Evolutionary conservation across 2,888 invertebrate genomes (phyloP).

Genomic region (Psococerastis gibbosa): DNA sequence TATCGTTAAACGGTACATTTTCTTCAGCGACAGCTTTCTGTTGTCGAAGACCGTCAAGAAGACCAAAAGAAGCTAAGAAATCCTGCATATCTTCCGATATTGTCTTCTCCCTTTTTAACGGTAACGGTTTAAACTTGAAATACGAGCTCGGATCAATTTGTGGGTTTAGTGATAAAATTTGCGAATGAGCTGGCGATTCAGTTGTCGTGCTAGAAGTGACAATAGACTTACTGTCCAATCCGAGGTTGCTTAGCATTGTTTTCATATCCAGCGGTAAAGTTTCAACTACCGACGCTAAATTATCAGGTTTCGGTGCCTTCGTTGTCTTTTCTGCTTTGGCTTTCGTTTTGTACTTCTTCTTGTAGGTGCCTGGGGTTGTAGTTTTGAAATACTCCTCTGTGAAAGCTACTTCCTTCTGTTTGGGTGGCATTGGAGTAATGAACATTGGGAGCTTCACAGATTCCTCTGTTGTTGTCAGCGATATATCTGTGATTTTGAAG

Average conservation of each 20-base stretch:
- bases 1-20: constrained; percentile 12
- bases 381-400: constrained; percentile 1
- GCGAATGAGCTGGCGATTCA: constrained; percentile 5
- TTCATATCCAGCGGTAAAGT: constrained; percentile 22
- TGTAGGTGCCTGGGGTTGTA: background rate
- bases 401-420: constrained; percentile 2
- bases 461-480: background rate
- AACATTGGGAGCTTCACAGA: background rate
- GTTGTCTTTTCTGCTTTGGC: background rate
- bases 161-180: constrained; percentile 17
- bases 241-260: constrained; percentile 28
- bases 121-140: constrained; percentile 27
- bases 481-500: background rate
- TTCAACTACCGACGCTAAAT: background rate
- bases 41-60: constrained; percentile 19
- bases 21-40: constrained; percentile 1
- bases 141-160: constrained; percentile 24
- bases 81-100: constrained; percentile 25
- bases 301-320: background rate
- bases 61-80: constrained; percentile 28
- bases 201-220: constrained; percentile 14
- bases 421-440: background rate
- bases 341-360: background rate
- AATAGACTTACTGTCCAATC: constrained; percentile 19
- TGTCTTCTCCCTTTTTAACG: constrained; percentile 16